Base-by-base conservation (phyloP, 2,888 invertebrate genomes). In the Lycophotia porphyrea region DNA sequence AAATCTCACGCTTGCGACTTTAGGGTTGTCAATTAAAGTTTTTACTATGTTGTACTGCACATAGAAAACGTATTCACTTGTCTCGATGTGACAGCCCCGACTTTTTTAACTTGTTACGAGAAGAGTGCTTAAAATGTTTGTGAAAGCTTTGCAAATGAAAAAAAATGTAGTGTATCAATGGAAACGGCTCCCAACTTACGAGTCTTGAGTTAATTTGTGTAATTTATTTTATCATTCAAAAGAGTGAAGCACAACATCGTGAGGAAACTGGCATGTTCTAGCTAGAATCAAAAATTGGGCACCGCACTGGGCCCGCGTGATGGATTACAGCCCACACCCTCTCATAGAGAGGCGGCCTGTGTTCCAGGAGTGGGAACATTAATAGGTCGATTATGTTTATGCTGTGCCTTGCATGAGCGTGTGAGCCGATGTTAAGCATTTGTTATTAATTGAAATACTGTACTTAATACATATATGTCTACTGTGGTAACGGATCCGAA, bases 401-500 rank as follows among this genome's bases (percentile, higher is more conserved):
- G 44, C 42, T 1, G 21, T 3, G 49, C 11, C 1, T n/a, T 21
- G 18, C 18, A 31, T 21, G 18, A 58, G 18, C 5, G 11, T 9
- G 34, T 34, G 9, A 60, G 11, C 34, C 11, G 5, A 60, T 60
- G 24, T 5, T 9, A 5, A 11, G 9, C 5, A 34, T 34, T 34
- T 58, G 31, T 60, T 60, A 24, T 63, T n/a, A n/a, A n/a, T 63
- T 63, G 63, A 39, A 63, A 39, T 39, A 63, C 63, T 39, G 39
- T 39, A 27, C 18, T 0, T 18, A 63, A 63, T 63, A 27, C 63
- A 15, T 42, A 63, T 39, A 39, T 5, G 4, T 63, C n/a, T 63
- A 8, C 63, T 39, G 39, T 63, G 63, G 63, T 18, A 63, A 63
- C 63, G n/a, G n/a, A 39, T 63, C 63, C 63, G 15, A 63, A 63